phyloP scores from a whole-genome alignment of 2,888 invertebrate genomes.

The Drosophila meridionalis region DNA sequence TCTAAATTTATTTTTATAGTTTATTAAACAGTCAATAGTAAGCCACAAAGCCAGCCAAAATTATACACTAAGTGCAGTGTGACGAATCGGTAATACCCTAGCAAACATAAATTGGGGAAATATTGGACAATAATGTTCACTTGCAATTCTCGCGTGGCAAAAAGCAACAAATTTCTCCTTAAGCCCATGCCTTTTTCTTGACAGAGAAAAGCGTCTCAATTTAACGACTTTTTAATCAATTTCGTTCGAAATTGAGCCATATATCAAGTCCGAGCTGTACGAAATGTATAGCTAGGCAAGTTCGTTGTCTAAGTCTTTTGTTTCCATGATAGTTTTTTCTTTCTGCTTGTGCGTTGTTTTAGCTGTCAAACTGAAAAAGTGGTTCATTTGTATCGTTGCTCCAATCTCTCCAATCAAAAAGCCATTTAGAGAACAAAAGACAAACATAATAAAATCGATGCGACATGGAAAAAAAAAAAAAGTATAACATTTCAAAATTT shows the following conservation, averaged over 20 bases:
- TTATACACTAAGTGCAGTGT: slow-evolving; percentile 17
- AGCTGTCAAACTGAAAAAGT: slow-evolving; percentile 77
- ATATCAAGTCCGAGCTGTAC: slow-evolving; percentile 7
- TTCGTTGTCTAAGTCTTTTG: slow-evolving; percentile 73
- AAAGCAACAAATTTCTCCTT: not conserved
- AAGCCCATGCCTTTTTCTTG: not conserved
- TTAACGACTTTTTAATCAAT: slow-evolving; percentile 7
- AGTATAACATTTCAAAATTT: slow-evolving; percentile 82
- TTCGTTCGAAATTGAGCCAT: slow-evolving; percentile 2
- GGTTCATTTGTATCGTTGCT: slow-evolving; percentile 70
- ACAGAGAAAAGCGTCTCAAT: not conserved
- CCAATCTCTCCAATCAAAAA: slow-evolving; percentile 80
- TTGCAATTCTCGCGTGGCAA: not conserved
- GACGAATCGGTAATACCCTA: slow-evolving; percentile 23
- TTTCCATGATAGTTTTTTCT: slow-evolving; percentile 20
- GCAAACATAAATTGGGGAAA: not conserved
- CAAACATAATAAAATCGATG: slow-evolving; percentile 60
- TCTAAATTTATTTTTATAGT: slow-evolving; percentile 80
- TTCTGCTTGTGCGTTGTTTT: slow-evolving; percentile 20
- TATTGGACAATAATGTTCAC: not conserved
- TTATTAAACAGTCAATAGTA: slow-evolving; percentile 76
- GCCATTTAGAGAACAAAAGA: slow-evolving; percentile 69
- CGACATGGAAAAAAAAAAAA: slow-evolving; percentile 55
- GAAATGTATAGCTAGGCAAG: slow-evolving; percentile 47
- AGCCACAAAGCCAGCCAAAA: slow-evolving; percentile 37